Evolutionary conservation across 2,113 vertebrate genomes (phyloP), one percentile per base, ranked within the genome.

Genomic region (Macroglossus sobrinus): DNA sequence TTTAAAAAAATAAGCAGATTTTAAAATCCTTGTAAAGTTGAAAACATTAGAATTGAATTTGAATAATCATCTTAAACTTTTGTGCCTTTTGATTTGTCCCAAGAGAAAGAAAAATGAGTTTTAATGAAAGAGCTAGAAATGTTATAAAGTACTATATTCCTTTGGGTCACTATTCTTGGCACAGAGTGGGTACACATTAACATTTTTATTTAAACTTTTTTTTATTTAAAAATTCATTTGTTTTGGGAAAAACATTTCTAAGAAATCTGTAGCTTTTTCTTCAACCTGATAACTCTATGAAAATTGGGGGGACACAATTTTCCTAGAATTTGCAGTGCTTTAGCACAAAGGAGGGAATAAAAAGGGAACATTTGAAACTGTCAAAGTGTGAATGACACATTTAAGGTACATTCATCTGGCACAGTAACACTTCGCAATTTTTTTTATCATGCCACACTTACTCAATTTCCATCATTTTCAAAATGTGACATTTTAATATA

Each of bases 361-460:
- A 93, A 96, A 82, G 24, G 74, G 84, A 96, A 4, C 16, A 95
- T 84, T 88, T 96, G 88, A 97, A 93, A 74, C 87, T 94, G 84
- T 92, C 91, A 96, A 64, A 92, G 92, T 96, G 71, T 96, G 95
- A 96, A 96, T 87, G 94, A 92, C 91, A 93, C 96, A 35, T 90
- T 80, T 92, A 93, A 96, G 84, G 76, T 94, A 78, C 78, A 82
- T 84, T 95, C 69, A 89, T 78, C 71, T 87, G 74, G 40, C 59
- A 87, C 57, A 93, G 90, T 95, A 95, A 90, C 68, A 92, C 69
- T 86, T 96, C 6, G 61, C 59, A 81, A 16, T n/a, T 43, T 72
- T 75, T 97, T 95, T 81, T 68, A 93, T 94, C 64, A 91, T 7
- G 86, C 11, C 0, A 3, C 38, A 97, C 45, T 55, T 86, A 97